phyloP scores from a whole-genome alignment of 1,140 invertebrate species.

The Apis florea region DNA sequence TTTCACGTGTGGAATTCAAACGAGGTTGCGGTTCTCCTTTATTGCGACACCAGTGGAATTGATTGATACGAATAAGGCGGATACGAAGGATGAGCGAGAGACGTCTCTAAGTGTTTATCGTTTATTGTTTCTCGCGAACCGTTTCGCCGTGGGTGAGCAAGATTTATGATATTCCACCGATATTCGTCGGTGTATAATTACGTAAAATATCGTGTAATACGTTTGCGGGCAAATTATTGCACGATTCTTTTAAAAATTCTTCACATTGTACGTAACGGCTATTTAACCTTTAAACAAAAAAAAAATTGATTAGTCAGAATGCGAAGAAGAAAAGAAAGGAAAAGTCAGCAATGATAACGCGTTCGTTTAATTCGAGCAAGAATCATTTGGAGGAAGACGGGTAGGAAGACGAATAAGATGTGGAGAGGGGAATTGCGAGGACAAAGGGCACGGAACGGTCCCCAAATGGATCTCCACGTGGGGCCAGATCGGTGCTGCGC shows the following conservation, averaged over 20 bases:
- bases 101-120: not conserved
- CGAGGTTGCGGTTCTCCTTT: not conserved
- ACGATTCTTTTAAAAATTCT: too few relatives aligned
- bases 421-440: constrained; percentile 35
- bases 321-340: too few relatives aligned
- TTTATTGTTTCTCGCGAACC: not conserved
- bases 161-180: too few relatives aligned
- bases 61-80: not conserved
- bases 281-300: too few relatives aligned
- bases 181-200: too few relatives aligned
- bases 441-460: constrained; percentile 50
- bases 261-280: too few relatives aligned
- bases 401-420: constrained; percentile 45
- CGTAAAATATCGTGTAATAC: too few relatives aligned
- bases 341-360: too few relatives aligned
- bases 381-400: not conserved
- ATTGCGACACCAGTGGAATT: not conserved
- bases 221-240: too few relatives aligned
- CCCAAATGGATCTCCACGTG: constrained; percentile 61
- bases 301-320: too few relatives aligned
- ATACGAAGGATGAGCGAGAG: not conserved
- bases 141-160: too few relatives aligned
- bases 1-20: constrained; percentile 14
- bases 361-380: not conserved
- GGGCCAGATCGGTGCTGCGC: constrained; percentile 57